Percentiles rank a stretch among this genome's conserved stretches.
Conservation (phyloP, 92 coral and sea anemone species). For the Virgularia gustaviana region DNA sequence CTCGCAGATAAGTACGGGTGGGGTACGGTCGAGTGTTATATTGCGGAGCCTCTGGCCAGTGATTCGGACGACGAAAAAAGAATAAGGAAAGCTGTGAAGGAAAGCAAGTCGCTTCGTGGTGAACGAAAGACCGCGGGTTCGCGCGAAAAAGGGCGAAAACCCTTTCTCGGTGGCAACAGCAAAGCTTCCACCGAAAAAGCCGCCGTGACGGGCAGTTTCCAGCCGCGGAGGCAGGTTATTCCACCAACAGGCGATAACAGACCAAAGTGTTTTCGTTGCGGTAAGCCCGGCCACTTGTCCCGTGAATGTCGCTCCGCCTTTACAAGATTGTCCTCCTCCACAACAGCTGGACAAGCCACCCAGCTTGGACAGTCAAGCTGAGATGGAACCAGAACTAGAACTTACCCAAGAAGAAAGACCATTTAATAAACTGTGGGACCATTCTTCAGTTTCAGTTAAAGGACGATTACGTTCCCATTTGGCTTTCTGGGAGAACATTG, state of each 20-base stretch:
- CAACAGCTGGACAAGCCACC: neutral
- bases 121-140: conserved; percentile 35
- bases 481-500: conserved; percentile 9
- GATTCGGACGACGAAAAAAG: conserved; percentile 51
- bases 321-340: no score
- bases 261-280: conserved; percentile 61
- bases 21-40: conserved; percentile 45
- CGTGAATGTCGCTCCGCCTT: conserved; percentile 55
- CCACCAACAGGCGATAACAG: conserved; percentile 1
- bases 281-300: conserved; percentile 53
- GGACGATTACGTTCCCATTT: neutral
- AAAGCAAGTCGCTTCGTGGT: conserved; percentile 39
- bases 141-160: neutral
- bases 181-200: neutral
- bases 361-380: neutral
- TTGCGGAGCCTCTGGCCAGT: conserved; percentile 42
- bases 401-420: neutral
- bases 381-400: neutral
- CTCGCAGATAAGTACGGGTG: conserved; percentile 22
- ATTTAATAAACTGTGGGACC: neutral
- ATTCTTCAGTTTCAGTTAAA: neutral
- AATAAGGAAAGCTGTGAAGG: conserved; percentile 41
- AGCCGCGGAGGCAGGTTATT: no score
- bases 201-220: conserved; percentile 3
- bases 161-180: neutral